Base-by-base conservation (phyloP, 2,113 vertebrate species). In the Hoplias malabaricus region DNA sequence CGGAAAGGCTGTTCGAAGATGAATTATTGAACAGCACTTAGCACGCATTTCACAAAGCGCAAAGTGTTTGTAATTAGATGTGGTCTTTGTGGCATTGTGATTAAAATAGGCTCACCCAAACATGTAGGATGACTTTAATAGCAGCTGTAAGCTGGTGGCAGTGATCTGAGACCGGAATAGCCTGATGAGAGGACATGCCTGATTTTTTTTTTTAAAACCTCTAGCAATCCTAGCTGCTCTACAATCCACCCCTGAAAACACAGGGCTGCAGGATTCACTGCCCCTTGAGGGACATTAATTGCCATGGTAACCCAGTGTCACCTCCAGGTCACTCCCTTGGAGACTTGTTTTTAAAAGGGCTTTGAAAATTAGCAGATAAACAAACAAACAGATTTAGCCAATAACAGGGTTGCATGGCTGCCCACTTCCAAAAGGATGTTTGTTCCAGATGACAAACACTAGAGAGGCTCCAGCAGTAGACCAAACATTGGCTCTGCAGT, bases 241-340 rank as follows among this genome's bases (percentile, higher is more conserved):
- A 33, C 48, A 85, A 84, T 86, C 82, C 81, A 12, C 11, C 11
- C 43, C 34, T 31, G 56, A n/a, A 65, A 54, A 73, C 23, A 29
- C 61, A 43, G 57, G 54, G 48, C 84, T 86, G 80, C 57, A 80
- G 80, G 72, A 71, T 75, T 84, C 63, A 85, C 74, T 78, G 79
- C 79, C 77, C 85, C 86, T 82, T 87, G 84, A 87, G 86, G 87
- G 90, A 88, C 87, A 89, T 89, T 91, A 90, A 89, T 90, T 90
- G 87, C 89, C 90, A 89, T 91, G 88, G 77, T 86, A 78, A 91
- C 89, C 82, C 85, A 87, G 89, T 92, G 90, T 91, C 90, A 91
- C 90, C 88, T 84, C 85, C 87, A 88, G 90, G 89, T 92, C 91
- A 89, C 87, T 86, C 86, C 87, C 88, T 86, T 86, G 86, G 84